Percentiles rank a stretch among this genome's conserved stretches.
Conservation (phyloP, 2,113 vertebrate species). For the Fregetta grallaria region DNA sequence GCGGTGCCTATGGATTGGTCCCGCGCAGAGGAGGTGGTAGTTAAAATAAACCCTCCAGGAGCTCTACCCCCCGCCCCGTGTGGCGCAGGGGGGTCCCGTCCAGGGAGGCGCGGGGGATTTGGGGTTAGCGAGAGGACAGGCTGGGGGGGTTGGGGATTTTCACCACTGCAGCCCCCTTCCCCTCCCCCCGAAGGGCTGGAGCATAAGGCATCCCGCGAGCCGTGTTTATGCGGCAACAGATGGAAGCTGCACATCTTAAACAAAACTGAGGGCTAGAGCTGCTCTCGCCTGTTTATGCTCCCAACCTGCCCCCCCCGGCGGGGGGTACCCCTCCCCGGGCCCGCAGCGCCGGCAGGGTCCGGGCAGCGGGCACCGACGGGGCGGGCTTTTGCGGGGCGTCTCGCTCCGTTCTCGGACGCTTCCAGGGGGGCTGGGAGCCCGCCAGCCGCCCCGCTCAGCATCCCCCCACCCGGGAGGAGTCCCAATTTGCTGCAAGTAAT, state of each 20-base stretch:
- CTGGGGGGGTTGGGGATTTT: background rate
- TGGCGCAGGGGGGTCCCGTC: background rate
- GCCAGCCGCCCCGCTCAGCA: background rate
- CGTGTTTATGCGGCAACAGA: conserved; percentile 37
- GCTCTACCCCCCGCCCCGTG: background rate
- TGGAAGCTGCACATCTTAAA: background rate
- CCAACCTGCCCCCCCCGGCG: background rate
- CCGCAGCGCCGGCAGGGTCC: background rate
- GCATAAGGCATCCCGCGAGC: background rate
- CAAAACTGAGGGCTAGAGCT: background rate
- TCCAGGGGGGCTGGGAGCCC: background rate
- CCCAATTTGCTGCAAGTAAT: background rate
- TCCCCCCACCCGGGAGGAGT: background rate
- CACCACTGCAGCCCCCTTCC: background rate
- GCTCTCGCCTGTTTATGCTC: background rate
- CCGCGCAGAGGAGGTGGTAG: background rate
- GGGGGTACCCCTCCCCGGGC: background rate
- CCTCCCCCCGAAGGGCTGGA: background rate
- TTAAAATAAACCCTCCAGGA: background rate
- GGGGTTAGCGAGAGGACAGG: conserved; percentile 40
- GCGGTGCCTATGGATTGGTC: background rate
- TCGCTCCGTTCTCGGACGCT: background rate
- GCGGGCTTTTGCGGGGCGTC: background rate
- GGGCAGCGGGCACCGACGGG: background rate
- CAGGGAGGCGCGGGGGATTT: background rate